Conservation (phyloP, 1,140 invertebrate genomes). For the Zaprionus gabonicus region DNA sequence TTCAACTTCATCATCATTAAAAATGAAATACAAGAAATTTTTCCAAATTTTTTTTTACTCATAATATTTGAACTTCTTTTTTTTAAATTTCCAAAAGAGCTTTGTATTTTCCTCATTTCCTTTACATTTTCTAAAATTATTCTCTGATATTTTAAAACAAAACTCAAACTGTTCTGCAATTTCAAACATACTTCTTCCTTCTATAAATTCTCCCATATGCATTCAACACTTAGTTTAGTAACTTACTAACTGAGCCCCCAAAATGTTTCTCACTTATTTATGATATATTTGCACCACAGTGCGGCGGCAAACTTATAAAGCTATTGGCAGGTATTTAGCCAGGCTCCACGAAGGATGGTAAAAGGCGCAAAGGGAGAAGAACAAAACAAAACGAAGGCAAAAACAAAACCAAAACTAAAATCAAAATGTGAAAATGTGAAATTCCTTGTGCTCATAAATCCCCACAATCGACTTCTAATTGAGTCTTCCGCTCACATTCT, state of each 20-base stretch:
- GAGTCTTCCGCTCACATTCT: constrained; percentile 68
- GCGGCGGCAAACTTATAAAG: constrained; percentile 67
- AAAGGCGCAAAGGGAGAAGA: neutral
- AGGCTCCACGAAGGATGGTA: constrained; percentile 1
- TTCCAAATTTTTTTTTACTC: no score
- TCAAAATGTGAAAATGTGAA: constrained; percentile 54
- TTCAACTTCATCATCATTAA: no score
- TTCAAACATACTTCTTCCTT: neutral
- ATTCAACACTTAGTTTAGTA: neutral
- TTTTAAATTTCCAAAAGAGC: no score
- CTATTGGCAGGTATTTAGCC: constrained; percentile 79
- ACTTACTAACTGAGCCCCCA: neutral
- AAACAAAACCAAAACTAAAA: neutral
- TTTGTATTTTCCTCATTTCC: no score
- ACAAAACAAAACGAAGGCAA: neutral
- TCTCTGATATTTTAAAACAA: no score
- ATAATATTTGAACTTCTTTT: no score
- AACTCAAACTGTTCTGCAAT: neutral
- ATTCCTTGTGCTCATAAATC: constrained; percentile 79
- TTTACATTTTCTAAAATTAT: no score
- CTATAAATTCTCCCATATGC: neutral
- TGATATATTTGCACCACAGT: neutral
- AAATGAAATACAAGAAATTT: no score
- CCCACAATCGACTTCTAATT: constrained; percentile 72
- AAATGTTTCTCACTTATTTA: neutral